A percentile compares a stretch with the other conserved stretches of the same genome.
phyloP scores from a whole-genome alignment of 2,113 vertebrate species.

The Micronycteris hirsuta region DNA sequence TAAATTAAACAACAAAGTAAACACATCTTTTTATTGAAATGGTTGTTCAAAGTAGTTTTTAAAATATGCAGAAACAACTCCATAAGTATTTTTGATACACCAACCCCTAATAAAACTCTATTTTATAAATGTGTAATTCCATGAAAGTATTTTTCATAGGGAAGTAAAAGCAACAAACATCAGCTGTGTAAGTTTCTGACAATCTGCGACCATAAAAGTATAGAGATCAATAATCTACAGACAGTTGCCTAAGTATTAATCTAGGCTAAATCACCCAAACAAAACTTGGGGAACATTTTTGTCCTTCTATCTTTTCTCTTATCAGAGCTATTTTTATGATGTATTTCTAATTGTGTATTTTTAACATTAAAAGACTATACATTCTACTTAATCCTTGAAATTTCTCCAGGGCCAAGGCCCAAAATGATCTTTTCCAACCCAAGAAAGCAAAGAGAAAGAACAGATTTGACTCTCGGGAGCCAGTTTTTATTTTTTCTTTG shows the following conservation, averaged over 20 bases:
- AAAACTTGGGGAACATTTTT: background rate
- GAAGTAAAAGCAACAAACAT: background rate
- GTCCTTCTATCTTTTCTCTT: background rate
- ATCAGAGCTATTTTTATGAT: background rate
- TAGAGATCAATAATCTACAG: background rate
- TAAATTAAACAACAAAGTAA: background rate
- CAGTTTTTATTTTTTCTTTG: background rate
- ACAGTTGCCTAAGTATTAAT: background rate
- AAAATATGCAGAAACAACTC: background rate
- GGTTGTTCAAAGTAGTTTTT: background rate
- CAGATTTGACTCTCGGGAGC: background rate
- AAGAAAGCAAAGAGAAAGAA: background rate
- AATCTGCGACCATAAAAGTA: background rate
- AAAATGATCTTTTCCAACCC: background rate
- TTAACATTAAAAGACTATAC: background rate
- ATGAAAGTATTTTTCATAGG: background rate
- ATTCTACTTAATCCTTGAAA: conserved; percentile 13
- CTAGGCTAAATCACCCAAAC: background rate
- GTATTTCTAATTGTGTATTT: background rate
- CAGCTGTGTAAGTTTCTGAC: background rate
- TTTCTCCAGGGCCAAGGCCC: background rate
- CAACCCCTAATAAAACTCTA: background rate
- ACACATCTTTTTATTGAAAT: conserved; percentile 10
- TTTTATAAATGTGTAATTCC: background rate
- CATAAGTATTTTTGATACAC: background rate